Evolutionary conservation across 2,113 vertebrate species (phyloP), one percentile per base, ranked within the genome.

Genomic region (Pagrus major): DNA sequence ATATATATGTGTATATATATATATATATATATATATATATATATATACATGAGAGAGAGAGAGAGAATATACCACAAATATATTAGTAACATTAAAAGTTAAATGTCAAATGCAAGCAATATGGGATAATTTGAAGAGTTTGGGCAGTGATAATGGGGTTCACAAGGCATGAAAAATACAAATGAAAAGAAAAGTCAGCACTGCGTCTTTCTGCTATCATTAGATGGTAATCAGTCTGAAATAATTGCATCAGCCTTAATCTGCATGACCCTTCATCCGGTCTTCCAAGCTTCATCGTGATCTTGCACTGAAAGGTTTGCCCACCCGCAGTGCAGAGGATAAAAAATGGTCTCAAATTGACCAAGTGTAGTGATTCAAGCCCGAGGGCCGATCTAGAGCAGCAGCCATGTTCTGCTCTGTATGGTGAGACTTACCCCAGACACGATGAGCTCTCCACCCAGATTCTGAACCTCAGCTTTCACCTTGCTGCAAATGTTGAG

Each of bases 401-500:
- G 42, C 20, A 35, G 23, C 3, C 31, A 20, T 35, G 20, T 54
- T 33, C 25, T 58, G 61, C n/a, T 81, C 58, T 55, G 35, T 44
- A 42, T 71, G 56, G 52, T 70, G 1, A 7, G 11, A 96, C 97
- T 82, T 92, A 99, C 98, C 95, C 98, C 98, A 1, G 98, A 99
- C 61, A 99, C 98, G 0, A 99, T 98, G 51, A 99, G 96, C 91
- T 99, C 98, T 82, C 98, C 98, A 0, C 98, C 98, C 2, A 99
- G 97, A 92, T 99, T 99, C 89, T 99, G 98, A 44, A 99, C 98
- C 92, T 99, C 98, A 0, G 98, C 98, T 86, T 99, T 99, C 87
- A 99, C 98, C 91, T 99, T 99, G 94, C 98, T 99, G 89, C 98
- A 99, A 88, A 99, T 99, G 88, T 99, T 99, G 83, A 99, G 96